Evolutionary conservation across 2,888 invertebrate species (phyloP), one percentile per base, ranked within the genome.

Genomic region (Ceraclea dissimilis): DNA sequence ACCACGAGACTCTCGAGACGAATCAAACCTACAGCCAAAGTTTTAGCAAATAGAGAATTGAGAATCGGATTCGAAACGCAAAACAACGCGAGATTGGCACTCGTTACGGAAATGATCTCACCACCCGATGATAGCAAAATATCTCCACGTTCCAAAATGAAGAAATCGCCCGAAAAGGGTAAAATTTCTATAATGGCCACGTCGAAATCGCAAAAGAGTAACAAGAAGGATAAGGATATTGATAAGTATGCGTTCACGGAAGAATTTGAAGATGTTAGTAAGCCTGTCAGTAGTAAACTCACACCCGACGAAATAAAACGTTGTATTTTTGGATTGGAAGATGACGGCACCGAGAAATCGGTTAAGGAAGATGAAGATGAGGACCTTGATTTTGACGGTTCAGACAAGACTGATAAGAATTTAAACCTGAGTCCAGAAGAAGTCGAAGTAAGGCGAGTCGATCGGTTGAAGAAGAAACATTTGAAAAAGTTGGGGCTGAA

Each of bases 11-110:
- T 71, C 2, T 66, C 70, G 1, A 74, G 84, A 2, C 76, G 82
- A 54, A 79, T 85, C 52, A 85, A 85, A 66, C 83, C 84, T 6
- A 85, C 85, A 2, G 79, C 81, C 6, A 85, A 85, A 68, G 79
- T 84, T 48, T 70, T 85, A 20, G 84, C 83, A 19, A 84, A 85
- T 66, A 79, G 84, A 64, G 84, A 83, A 64, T 64, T 82, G 47
- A 74, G 79, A 52, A 77, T 80, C 55, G 81, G 80, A 6, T 70
- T 79, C 26, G 81, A 81, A 64, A 76, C 78, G 6, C 79, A 79
- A 64, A 80, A 79, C 61, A 80, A 78, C 66, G 79, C 76, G 2
- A 71, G 80, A 1, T 71, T 80, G 49, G 79, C 78, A 10, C 70
- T 73, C 51, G 66, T 69, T 43, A 56, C 65, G 34, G 75, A 75